Conservation (phyloP, 1,140 invertebrate species). For the Habropoda laboriosa region DNA sequence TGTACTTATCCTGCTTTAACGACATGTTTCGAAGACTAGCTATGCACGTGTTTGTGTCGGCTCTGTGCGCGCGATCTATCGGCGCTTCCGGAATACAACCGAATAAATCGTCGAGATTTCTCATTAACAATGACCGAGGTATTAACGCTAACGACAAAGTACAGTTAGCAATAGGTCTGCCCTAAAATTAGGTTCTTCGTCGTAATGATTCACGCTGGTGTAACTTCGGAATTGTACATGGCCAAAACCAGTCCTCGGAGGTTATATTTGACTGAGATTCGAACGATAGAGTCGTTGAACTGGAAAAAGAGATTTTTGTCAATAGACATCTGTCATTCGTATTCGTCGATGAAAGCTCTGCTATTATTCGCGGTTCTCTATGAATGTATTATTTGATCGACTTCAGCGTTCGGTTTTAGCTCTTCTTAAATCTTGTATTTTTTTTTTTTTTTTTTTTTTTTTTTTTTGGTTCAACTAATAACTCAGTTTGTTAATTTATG, state of each 20-base stretch:
- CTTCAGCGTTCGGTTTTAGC: too few relatives aligned
- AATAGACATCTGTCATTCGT: neutral
- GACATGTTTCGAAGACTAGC: too few relatives aligned
- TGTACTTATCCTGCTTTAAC: neutral
- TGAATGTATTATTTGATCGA: neutral
- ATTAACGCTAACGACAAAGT: neutral
- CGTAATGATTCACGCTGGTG: neutral
- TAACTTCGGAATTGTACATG: neutral
- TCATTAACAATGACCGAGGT: neutral
- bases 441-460: too few relatives aligned
- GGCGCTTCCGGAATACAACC: too few relatives aligned
- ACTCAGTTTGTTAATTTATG: too few relatives aligned
- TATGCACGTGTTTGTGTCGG: neutral
- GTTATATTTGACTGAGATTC: neutral
- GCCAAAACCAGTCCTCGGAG: neutral
- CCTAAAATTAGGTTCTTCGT: constrained; percentile 1
- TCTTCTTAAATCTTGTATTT: too few relatives aligned
- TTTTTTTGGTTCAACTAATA: too few relatives aligned
- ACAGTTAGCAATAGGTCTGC: neutral
- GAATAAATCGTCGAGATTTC: neutral
- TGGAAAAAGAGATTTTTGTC: neutral
- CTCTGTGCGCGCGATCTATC: neutral
- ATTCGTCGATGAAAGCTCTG: neutral
- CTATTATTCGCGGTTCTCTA: neutral
- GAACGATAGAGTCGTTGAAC: neutral